Percentiles rank a stretch among this genome's conserved stretches.
Evolutionary conservation across 2,888 invertebrate species (phyloP).

Genomic region (Hemithea aestivaria): DNA sequence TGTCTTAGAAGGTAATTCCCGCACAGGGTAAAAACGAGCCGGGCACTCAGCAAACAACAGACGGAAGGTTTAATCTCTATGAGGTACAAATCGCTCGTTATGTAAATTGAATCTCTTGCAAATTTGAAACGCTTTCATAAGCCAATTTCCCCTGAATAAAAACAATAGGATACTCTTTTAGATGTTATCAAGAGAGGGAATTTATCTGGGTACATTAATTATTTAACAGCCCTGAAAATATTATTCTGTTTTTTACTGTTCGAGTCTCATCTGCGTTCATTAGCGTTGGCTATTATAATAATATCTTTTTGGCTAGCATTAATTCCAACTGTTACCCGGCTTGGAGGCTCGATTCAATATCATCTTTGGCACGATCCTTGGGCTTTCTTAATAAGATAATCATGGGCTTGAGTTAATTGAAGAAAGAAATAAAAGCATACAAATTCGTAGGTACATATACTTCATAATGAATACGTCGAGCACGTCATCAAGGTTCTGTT

Average conservation of each 20-base stretch:
- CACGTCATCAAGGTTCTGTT: conserved; percentile 10
- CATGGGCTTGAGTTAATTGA: neutral
- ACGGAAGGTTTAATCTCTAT: conserved; percentile 60
- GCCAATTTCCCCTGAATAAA: conserved; percentile 68
- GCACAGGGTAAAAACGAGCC: conserved; percentile 39
- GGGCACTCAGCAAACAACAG: conserved; percentile 48
- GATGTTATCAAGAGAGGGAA: conserved; percentile 44
- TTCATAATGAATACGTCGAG: neutral
- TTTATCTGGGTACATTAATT: conserved; percentile 51
- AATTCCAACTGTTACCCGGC: conserved; percentile 14
- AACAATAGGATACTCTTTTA: conserved; percentile 65
- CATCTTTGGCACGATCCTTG: conserved; percentile 15
- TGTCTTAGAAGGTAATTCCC: conserved; percentile 41
- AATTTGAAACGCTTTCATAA: conserved; percentile 74
- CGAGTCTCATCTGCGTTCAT: conserved; percentile 18
- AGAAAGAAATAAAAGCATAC: too few relatives aligned
- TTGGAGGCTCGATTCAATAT: conserved; percentile 13
- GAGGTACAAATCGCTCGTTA: conserved; percentile 75
- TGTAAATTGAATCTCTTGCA: conserved; percentile 75
- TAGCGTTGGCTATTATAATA: conserved; percentile 17
- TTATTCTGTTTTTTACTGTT: conserved; percentile 10
- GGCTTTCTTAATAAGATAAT: neutral
- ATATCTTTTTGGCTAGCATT: conserved; percentile 18
- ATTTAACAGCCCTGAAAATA: conserved; percentile 32
- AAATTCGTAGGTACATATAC: too few relatives aligned